Percentiles rank a stretch among this genome's conserved stretches.
Conservation (phyloP, 2,113 vertebrate species). For the Epinephelus moara region DNA sequence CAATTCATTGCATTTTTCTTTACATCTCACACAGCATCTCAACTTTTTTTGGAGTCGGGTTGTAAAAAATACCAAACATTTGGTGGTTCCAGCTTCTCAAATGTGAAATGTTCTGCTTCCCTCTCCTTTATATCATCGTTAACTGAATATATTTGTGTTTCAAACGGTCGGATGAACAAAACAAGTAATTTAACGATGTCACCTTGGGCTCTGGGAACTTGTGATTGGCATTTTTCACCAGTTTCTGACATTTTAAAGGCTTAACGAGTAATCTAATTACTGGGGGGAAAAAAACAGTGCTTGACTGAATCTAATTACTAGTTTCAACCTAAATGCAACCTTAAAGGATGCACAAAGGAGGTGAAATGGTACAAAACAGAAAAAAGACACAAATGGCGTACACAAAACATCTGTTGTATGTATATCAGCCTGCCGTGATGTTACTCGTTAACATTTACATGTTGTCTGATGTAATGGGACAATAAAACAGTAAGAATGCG, state of each 20-base stretch:
- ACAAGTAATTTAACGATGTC: background rate
- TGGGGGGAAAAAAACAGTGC: background rate
- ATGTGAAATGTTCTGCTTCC: background rate
- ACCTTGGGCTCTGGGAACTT: background rate
- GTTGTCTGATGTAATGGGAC: constrained; percentile 17
- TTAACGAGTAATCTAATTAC: background rate
- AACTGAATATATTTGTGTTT: background rate
- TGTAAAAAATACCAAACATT: background rate
- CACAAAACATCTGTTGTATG: constrained; percentile 31
- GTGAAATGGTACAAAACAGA: background rate
- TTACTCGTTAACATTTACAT: constrained; percentile 13
- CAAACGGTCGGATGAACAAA: background rate
- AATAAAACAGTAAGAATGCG: constrained; percentile 39
- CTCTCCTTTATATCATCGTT: background rate
- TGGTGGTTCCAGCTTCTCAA: background rate
- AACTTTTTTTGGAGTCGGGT: no score
- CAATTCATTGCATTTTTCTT: no score
- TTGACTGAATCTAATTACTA: background rate
- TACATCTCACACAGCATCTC: no score
- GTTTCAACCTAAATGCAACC: no score
- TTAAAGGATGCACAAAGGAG: background rate
- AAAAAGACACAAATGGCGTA: background rate
- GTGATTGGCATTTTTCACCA: background rate
- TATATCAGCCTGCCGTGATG: constrained; percentile 6
- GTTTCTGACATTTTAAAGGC: background rate